Percentiles rank a stretch among this genome's conserved stretches.
Conservation (phyloP, 2,797 vertebrate genomes). For the Enteromius fasciolatus region DNA sequence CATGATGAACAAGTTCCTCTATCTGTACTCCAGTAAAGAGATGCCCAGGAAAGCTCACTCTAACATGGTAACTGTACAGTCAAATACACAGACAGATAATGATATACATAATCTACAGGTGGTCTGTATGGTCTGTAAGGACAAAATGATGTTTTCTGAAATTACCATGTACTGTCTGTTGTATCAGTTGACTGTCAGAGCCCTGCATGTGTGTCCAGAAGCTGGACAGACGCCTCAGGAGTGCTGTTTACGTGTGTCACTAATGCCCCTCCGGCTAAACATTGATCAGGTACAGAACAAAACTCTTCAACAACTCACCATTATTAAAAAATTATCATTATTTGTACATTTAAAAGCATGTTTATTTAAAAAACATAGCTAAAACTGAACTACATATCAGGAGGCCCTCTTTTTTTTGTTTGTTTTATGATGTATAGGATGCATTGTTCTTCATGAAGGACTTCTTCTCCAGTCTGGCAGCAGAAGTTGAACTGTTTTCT, state of each 20-base stretch:
- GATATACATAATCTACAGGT: neutral
- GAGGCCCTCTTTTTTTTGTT: neutral
- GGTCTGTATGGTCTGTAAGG: neutral
- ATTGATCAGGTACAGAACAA: slow-evolving; percentile 88
- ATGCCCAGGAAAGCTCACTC: slow-evolving; percentile 98
- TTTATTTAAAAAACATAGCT: neutral
- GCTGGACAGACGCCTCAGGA: slow-evolving; percentile 91
- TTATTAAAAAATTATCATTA: too few relatives aligned
- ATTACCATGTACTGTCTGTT: slow-evolving; percentile 2
- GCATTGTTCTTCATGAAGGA: slow-evolving; percentile 98
- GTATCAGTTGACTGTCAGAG: slow-evolving; percentile 89
- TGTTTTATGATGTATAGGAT: slow-evolving; percentile 76
- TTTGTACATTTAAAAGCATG: neutral
- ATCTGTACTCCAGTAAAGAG: slow-evolving; percentile 96
- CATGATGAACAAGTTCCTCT: slow-evolving; percentile 99
- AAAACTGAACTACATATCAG: neutral
- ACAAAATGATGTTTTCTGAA: neutral
- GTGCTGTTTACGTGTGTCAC: slow-evolving; percentile 91
- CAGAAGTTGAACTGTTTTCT: slow-evolving; percentile 92
- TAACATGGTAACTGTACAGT: slow-evolving; percentile 93
- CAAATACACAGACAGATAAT: slow-evolving; percentile 6
- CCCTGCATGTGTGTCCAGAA: slow-evolving; percentile 92
- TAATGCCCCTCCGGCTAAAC: slow-evolving; percentile 97
- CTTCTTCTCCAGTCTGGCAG: slow-evolving; percentile 92
- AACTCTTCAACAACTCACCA: neutral